These are phyloP conservation scores for Salpingus planirostris DNA, from an alignment of 2,888 invertebrate genomes.

Conservation along the genomic window DNA sequence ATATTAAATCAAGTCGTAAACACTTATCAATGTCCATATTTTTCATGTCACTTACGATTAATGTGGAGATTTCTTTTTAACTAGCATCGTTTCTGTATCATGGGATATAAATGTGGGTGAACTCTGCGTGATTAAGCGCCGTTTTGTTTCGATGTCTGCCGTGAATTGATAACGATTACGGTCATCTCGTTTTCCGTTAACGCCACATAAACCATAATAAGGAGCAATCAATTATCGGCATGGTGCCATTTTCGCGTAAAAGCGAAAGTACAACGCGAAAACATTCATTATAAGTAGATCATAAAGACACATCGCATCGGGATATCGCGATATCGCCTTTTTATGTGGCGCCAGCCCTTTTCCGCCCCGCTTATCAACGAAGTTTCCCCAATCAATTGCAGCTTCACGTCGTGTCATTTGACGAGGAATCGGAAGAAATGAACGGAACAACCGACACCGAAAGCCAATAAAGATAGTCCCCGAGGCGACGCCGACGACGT, in stretches of 20 bases:
- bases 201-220: no score
- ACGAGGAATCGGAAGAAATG: constrained; percentile 18
- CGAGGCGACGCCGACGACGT: constrained; percentile 13
- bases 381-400: constrained; percentile 15
- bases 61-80: no score
- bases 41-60: no score
- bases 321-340: constrained; percentile 10
- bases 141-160: no score
- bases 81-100: no score
- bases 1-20: no score
- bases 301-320: constrained; percentile 7
- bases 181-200: no score
- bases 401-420: constrained; percentile 16
- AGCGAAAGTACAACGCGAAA: constrained; percentile 4
- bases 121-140: no score
- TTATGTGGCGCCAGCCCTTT: constrained; percentile 16
- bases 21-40: no score
- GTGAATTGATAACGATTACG: no score
- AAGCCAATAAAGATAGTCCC: constrained; percentile 21
- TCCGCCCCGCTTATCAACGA: constrained; percentile 12
- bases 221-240: neutral
- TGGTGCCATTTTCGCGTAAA: constrained; percentile 8
- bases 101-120: no score
- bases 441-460: constrained; percentile 17
- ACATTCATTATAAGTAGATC: constrained; percentile 12